phyloP scores from a whole-genome alignment of 2,797 vertebrate genomes.

The Tinamus major region DNA sequence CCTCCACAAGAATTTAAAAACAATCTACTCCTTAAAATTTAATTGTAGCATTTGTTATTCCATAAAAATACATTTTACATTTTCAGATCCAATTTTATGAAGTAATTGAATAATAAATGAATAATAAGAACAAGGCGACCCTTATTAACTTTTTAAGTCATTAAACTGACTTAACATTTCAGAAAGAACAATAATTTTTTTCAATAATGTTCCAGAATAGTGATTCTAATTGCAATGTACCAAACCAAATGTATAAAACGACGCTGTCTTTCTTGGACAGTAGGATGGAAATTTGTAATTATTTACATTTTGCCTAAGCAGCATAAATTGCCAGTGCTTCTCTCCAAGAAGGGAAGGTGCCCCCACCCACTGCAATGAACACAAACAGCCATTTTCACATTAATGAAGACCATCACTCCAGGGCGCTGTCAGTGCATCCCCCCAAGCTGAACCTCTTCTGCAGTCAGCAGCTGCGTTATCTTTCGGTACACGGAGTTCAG shows the following conservation, averaged over 20 bases:
- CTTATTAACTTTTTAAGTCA: conserved; percentile 42
- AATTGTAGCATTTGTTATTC: conserved; percentile 32
- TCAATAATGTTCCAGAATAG: neutral
- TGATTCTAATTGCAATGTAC: neutral
- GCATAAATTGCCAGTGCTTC: neutral
- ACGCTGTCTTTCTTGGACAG: conserved; percentile 50
- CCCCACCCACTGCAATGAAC: neutral
- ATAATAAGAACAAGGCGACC: conserved; percentile 40
- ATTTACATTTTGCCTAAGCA: conserved; percentile 33
- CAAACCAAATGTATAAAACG: conserved; percentile 39
- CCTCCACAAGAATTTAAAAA: conserved; percentile 60
- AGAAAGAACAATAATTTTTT: conserved; percentile 52
- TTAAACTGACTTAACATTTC: conserved; percentile 44
- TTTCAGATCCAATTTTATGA: conserved; percentile 45
- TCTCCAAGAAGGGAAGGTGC: neutral
- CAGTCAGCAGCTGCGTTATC: neutral
- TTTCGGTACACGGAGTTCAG: neutral
- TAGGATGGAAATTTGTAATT: conserved; percentile 54
- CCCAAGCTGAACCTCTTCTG: neutral
- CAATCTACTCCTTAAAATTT: conserved; percentile 35
- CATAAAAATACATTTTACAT: conserved; percentile 32
- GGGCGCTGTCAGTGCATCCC: fast-evolving
- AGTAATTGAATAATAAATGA: conserved; percentile 60
- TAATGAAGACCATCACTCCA: neutral
- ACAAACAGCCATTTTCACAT: neutral